Conservation (phyloP, 2,888 invertebrate genomes). For the Agapetus fuscipes region DNA sequence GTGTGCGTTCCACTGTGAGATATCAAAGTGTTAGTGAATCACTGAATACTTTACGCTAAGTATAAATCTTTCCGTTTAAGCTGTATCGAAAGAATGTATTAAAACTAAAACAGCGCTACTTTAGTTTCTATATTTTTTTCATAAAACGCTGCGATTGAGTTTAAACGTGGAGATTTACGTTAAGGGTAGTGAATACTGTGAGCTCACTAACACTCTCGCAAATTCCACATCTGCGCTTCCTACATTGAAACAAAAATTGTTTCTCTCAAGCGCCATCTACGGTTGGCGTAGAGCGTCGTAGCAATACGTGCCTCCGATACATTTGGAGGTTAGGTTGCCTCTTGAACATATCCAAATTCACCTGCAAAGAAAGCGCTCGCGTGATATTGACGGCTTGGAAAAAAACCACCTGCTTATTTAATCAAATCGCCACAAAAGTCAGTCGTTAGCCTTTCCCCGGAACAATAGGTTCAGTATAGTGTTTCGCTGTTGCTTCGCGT, state of each 20-base stretch:
- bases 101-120: not conserved
- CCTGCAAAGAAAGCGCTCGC: slow-evolving; percentile 4
- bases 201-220: not conserved
- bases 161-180: no score
- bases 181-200: no score
- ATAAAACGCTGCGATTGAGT: no score
- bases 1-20: not conserved
- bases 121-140: no score
- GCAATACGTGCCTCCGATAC: not conserved
- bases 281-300: slow-evolving; percentile 12
- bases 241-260: slow-evolving; percentile 11
- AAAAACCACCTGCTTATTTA: slow-evolving; percentile 11
- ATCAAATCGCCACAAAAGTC: slow-evolving; percentile 1
- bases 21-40: no score
- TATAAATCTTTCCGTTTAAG: no score
- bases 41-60: no score
- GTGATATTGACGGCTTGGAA: slow-evolving; percentile 4
- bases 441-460: not conserved
- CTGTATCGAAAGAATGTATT: not conserved
- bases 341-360: slow-evolving; percentile 7
- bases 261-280: slow-evolving; percentile 6
- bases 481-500: not conserved
- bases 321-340: slow-evolving; percentile 18
- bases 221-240: slow-evolving; percentile 9
- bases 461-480: not conserved